These are phyloP conservation scores for Microtus oregoni DNA, from an alignment of 2,113 vertebrate species.

Conservation along the genomic window DNA sequence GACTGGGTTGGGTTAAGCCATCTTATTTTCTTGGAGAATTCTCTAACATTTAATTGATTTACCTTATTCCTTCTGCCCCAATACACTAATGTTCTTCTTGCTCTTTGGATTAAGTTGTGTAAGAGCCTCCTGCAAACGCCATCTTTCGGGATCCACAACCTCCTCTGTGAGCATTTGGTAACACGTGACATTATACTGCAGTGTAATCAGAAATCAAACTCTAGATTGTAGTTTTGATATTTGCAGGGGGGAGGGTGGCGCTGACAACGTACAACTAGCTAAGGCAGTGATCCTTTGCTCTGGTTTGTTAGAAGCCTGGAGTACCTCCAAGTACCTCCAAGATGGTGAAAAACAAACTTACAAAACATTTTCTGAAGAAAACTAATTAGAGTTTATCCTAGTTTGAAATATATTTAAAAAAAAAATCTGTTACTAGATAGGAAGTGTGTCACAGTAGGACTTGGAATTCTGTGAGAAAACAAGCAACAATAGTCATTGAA, in stretches of 20 bases:
- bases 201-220: constrained; percentile 67
- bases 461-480: constrained; percentile 11
- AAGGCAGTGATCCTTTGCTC: constrained; percentile 46
- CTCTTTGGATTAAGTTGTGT: constrained; percentile 64
- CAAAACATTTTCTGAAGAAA: constrained; percentile 59
- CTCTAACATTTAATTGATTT: constrained; percentile 75
- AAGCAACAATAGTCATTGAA: constrained; percentile 77
- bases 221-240: constrained; percentile 70
- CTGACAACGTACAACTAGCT: constrained; percentile 65
- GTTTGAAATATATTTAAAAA: constrained; percentile 69
- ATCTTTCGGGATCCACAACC: constrained; percentile 12
- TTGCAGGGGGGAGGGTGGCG: background rate
- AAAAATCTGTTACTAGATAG: constrained; percentile 4
- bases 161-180: constrained; percentile 57
- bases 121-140: constrained; percentile 63
- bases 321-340: constrained; percentile 41
- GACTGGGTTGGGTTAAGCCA: constrained; percentile 63
- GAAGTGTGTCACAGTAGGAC: constrained; percentile 62
- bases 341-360: constrained; percentile 36
- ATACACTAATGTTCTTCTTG: constrained; percentile 64
- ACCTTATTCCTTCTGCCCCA: constrained; percentile 68
- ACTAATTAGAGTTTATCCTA: constrained; percentile 66
- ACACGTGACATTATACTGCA: background rate
- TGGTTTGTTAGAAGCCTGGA: constrained; percentile 42
- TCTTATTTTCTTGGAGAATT: constrained; percentile 67